A percentile compares a stretch with the other conserved stretches of the same genome.
phyloP scores from a whole-genome alignment of 2,113 vertebrate species.

The Pungitius pungitius region DNA sequence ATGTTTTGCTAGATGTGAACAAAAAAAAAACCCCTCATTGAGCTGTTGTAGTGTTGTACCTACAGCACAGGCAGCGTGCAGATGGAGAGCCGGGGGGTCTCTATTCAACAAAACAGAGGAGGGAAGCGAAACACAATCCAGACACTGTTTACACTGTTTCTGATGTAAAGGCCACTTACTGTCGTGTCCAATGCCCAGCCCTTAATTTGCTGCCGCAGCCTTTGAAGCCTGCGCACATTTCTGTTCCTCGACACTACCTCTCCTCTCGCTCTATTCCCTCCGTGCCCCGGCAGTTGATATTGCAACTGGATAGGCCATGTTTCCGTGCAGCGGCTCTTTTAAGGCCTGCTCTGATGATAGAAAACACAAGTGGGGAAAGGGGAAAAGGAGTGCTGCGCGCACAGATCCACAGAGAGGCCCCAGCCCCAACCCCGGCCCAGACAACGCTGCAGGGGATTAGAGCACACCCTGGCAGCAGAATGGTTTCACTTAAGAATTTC shows the following conservation, averaged over 20 bases:
- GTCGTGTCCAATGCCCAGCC: slow-evolving; percentile 80
- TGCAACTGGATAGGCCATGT: slow-evolving; percentile 83
- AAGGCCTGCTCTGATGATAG: slow-evolving; percentile 78
- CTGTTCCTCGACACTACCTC: slow-evolving; percentile 80
- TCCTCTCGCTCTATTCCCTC: slow-evolving; percentile 36
- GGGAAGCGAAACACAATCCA: slow-evolving; percentile 75
- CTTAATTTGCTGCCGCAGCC: slow-evolving; percentile 78
- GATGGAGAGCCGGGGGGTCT: slow-evolving; percentile 66
- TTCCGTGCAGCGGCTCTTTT: slow-evolving; percentile 80
- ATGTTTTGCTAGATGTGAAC: slow-evolving; percentile 47
- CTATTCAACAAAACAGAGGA: slow-evolving; percentile 58
- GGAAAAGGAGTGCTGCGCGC: slow-evolving; percentile 67
- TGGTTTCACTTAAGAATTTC: slow-evolving; percentile 88
- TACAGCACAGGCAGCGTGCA: slow-evolving; percentile 68
- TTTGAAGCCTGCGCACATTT: slow-evolving; percentile 83
- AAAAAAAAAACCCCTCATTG: slow-evolving; percentile 24
- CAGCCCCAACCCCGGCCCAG: slow-evolving; percentile 70
- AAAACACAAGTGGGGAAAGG: slow-evolving; percentile 81
- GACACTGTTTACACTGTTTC: slow-evolving; percentile 80
- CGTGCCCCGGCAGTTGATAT: slow-evolving; percentile 65
- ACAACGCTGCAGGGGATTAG: slow-evolving; percentile 84
- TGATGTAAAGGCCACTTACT: slow-evolving; percentile 81
- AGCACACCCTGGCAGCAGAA: slow-evolving; percentile 86
- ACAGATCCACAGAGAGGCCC: slow-evolving; percentile 79
- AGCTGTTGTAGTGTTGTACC: slow-evolving; percentile 60